These are phyloP conservation scores for Paralichthys olivaceus DNA, from an alignment of 2,113 vertebrate species.

Conservation along the genomic window DNA sequence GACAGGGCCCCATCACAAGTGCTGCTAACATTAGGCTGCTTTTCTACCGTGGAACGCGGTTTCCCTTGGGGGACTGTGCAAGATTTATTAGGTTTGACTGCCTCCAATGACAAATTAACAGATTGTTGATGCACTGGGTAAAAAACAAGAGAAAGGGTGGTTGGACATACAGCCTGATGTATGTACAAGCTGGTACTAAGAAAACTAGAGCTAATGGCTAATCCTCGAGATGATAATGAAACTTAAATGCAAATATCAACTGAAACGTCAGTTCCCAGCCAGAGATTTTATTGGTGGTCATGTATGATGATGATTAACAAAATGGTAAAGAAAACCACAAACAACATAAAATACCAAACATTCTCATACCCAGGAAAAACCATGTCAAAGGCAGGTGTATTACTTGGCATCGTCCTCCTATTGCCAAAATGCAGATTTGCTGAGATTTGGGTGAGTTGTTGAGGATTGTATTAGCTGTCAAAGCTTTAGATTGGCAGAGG, in stretches of 20 bases:
- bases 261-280: background rate
- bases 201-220: background rate
- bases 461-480: constrained; percentile 47
- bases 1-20: constrained; percentile 52
- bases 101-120: constrained; percentile 22
- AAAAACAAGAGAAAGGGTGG: background rate
- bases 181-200: background rate
- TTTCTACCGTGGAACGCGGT: constrained; percentile 33
- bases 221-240: background rate
- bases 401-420: background rate
- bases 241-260: background rate
- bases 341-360: no score
- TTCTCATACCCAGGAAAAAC: no score
- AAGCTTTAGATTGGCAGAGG: constrained; percentile 34
- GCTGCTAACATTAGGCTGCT: constrained; percentile 37
- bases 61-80: constrained; percentile 20
- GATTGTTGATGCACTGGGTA: background rate
- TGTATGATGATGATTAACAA: no score
- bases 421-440: constrained; percentile 10
- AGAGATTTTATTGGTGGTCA: no score
- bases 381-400: no score
- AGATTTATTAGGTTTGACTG: constrained; percentile 19
- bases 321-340: no score
- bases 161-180: background rate
- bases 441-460: constrained; percentile 37